Base-by-base conservation (phyloP, 1,140 invertebrate genomes). In the Aphidius gifuensis region DNA sequence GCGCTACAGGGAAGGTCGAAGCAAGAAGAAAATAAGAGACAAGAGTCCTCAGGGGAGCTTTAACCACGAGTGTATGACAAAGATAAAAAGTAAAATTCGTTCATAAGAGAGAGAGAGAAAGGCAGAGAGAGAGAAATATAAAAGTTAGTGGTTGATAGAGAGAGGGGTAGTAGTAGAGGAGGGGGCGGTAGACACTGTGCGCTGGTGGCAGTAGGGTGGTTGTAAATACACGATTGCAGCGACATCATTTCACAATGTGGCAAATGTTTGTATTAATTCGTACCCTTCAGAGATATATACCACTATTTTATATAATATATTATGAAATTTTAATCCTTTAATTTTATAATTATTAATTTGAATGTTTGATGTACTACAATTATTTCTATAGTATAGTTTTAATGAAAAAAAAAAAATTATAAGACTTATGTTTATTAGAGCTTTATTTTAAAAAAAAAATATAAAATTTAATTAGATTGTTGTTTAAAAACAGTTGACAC, bases 231-330 rank as follows among this genome's bases (percentile, higher is more conserved):
- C 32, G 57, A 48, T 7, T 40, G 6, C 23, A 51, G 63, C 59
- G 58, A 64, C 63, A 5, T 44, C 39, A 23, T 60, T 49, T 32
- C 48, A 46, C 57, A 9, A 43, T 5, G 39, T 47, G 63, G 46
- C 54, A 5, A 11, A 11, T 42, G 43, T 7, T 16, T 16, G 58
- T 58, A 61, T 45, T 45, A 64, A 45, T 57, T 51, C 53, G 63
- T 64, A 64, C 63, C 63, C 63, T 64, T 60, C 48, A 8, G 62
- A 44, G 58, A 40, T 48, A 21, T 21, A 32, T 55, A n/a, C 39
- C 39, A 55, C 11, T 38, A 53, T 21, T 51, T 44, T 56, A 11
- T 40, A 16, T 16, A 16, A 16, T 16, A 16, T 16, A 16, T 16
- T 16, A 16, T 16, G 16, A 16, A 16, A 16, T 16, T 16, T 16